Evolutionary conservation across 1,140 invertebrate species (phyloP).

Genomic region (Zaprionus capensis): DNA sequence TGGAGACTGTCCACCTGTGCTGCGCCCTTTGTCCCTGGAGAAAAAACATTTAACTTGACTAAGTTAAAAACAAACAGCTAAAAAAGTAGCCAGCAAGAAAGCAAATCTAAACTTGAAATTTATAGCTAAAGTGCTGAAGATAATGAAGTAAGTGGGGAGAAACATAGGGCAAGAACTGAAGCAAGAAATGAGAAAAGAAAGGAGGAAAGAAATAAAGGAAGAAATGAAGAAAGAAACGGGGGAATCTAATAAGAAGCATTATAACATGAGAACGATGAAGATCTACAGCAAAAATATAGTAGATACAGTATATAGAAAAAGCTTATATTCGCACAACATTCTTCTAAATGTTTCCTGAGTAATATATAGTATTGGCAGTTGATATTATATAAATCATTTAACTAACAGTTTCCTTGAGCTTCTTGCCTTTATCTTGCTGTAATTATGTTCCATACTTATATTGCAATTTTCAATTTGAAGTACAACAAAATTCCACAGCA

Average conservation of each 20-base stretch:
- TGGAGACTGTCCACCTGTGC: slow-evolving; percentile 13
- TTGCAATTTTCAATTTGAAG: background rate
- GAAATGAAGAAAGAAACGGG: too few relatives aligned
- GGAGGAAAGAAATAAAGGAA: too few relatives aligned
- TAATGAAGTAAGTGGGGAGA: background rate
- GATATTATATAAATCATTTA: background rate
- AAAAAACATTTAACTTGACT: slow-evolving; percentile 1
- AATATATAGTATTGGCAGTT: background rate
- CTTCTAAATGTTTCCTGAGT: background rate
- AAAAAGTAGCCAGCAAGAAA: background rate
- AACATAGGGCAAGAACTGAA: background rate
- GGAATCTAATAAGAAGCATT: too few relatives aligned
- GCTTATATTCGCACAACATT: background rate
- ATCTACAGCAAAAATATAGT: too few relatives aligned
- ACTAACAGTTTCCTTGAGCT: background rate
- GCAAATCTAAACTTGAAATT: slow-evolving; percentile 4
- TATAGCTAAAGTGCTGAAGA: background rate
- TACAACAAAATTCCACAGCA: background rate
- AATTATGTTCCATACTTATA: background rate
- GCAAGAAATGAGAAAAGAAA: too few relatives aligned
- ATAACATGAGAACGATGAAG: too few relatives aligned
- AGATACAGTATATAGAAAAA: too few relatives aligned
- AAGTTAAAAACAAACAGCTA: slow-evolving; percentile 4
- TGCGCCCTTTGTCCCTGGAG: background rate
- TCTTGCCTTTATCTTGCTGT: background rate